Conservation (phyloP, 2,113 vertebrate species). For the Tupaia tana region DNA sequence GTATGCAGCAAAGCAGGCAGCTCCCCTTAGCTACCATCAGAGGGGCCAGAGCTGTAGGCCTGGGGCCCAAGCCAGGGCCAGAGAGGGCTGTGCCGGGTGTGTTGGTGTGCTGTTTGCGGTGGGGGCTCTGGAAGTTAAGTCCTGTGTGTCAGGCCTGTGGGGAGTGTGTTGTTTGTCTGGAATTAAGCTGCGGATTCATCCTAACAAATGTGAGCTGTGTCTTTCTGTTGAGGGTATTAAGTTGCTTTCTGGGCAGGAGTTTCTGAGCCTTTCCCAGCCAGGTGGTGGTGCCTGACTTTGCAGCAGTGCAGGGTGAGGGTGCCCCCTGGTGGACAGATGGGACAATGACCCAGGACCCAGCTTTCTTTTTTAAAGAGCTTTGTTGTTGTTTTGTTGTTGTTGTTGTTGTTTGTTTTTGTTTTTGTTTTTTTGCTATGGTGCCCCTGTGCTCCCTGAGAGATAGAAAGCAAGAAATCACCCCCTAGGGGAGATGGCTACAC, state of each 20-base stretch:
- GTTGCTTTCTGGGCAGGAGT: neutral
- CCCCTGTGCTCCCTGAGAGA: too few relatives aligned
- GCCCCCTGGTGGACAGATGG: slow-evolving; percentile 59
- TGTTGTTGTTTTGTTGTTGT: neutral
- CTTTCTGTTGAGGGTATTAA: neutral
- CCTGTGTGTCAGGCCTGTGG: neutral
- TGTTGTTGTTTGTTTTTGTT: too few relatives aligned
- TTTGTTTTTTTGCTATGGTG: too few relatives aligned
- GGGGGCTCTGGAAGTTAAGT: neutral
- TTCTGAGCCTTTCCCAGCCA: neutral
- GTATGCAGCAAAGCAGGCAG: rapidly evolving
- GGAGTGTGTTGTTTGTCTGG: neutral
- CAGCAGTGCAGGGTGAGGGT: neutral
- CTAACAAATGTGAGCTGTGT: neutral
- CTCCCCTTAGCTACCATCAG: neutral
- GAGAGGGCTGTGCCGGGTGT: rapidly evolving
- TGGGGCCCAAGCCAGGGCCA: neutral
- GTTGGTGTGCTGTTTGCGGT: neutral
- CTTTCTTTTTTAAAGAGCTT: neutral
- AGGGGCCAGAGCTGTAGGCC: neutral
- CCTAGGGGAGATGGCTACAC: too few relatives aligned
- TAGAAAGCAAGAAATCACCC: too few relatives aligned
- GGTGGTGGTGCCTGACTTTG: neutral
- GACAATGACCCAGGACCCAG: neutral
- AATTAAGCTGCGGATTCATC: neutral